Conservation (phyloP, 1,140 invertebrate genomes). For the Cyphomyrmex costatus region DNA sequence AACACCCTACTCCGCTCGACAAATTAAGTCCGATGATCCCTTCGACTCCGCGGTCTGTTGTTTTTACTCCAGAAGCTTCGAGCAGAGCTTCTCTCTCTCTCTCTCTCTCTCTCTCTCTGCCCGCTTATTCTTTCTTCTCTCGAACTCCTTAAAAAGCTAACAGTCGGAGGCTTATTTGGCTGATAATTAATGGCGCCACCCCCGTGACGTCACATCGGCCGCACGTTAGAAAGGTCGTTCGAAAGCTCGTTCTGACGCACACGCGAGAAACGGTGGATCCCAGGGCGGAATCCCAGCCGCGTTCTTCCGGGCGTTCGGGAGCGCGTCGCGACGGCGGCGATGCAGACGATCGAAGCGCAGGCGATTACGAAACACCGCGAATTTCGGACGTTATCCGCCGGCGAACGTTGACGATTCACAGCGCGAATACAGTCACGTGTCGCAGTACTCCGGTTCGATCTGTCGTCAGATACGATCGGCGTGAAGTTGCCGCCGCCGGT, state of each 20-base stretch:
- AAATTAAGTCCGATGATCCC: too few relatives aligned
- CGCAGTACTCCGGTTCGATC: neutral
- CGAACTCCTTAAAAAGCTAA: too few relatives aligned
- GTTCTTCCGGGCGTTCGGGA: neutral
- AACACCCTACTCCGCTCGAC: too few relatives aligned
- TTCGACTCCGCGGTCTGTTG: too few relatives aligned
- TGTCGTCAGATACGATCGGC: neutral
- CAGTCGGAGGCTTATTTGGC: too few relatives aligned
- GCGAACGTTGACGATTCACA: neutral
- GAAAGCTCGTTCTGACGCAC: too few relatives aligned
- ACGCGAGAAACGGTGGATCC: neutral
- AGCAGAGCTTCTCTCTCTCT: too few relatives aligned
- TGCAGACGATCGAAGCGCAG: constrained; percentile 7
- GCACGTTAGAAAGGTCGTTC: neutral
- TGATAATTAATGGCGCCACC: neutral
- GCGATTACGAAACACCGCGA: neutral
- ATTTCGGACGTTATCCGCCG: neutral
- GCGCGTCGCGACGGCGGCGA: too few relatives aligned
- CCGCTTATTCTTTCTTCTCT: too few relatives aligned
- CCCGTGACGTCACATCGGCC: neutral
- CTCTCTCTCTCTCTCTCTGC: too few relatives aligned
- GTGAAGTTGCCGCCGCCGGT: neutral
- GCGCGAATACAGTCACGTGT: constrained; percentile 30
- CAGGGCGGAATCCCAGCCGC: neutral
- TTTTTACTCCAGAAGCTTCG: too few relatives aligned